Percentiles rank a stretch among this genome's conserved stretches.
Evolutionary conservation across 2,797 vertebrate genomes (phyloP).

Genomic region (Artibeus lituratus): DNA sequence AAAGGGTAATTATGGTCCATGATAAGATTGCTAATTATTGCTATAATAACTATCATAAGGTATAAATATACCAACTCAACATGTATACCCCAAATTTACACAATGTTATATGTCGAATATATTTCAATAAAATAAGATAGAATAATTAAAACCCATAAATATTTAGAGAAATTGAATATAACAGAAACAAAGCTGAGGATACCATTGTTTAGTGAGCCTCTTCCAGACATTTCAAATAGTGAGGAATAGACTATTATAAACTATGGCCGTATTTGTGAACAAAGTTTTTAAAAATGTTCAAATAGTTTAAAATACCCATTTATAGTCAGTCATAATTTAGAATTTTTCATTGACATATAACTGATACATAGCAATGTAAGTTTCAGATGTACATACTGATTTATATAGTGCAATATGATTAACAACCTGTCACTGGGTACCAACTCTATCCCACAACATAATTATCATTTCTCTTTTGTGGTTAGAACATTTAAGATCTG

Average conservation of each 20-base stretch:
- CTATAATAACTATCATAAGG: background rate
- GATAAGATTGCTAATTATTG: background rate
- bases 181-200: background rate
- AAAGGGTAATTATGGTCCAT: background rate
- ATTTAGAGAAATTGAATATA: constrained; percentile 28
- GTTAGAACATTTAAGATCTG: background rate
- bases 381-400: background rate
- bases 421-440: background rate
- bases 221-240: constrained; percentile 15
- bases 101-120: background rate
- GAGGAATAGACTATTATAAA: background rate
- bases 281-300: background rate
- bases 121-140: background rate
- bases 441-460: background rate
- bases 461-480: background rate
- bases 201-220: background rate
- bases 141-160: background rate
- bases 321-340: background rate
- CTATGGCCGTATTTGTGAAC: background rate
- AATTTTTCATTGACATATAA: background rate
- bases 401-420: background rate
- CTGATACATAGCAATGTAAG: background rate
- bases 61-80: background rate
- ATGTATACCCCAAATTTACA: background rate
- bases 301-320: constrained; percentile 11